Percentiles rank a stretch among this genome's conserved stretches.
Conservation (phyloP, 2,797 vertebrate species). For the Lindbergichthys nudifrons region DNA sequence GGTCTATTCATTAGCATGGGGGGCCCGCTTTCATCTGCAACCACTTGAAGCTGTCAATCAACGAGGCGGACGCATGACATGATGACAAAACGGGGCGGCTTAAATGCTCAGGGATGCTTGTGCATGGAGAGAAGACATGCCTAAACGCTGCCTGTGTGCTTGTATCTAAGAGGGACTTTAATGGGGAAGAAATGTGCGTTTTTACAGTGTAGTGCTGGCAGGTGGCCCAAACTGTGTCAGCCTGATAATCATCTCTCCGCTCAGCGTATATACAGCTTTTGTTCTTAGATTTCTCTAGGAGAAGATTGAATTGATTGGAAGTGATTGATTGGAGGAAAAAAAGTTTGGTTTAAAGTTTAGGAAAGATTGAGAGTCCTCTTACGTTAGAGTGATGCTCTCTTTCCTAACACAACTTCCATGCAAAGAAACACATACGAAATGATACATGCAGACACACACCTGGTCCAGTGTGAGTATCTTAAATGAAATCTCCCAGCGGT, state of each 20-base stretch:
- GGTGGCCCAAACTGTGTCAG: constrained; percentile 78
- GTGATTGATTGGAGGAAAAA: constrained; percentile 49
- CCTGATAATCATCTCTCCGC: constrained; percentile 78
- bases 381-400: neutral
- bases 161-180: constrained; percentile 57
- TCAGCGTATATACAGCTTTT: constrained; percentile 72
- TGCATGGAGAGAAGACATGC: constrained; percentile 65
- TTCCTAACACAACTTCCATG: neutral
- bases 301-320: constrained; percentile 66
- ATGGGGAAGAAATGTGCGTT: constrained; percentile 66
- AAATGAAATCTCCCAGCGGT: constrained; percentile 43
- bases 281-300: constrained; percentile 70
- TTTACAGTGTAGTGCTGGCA: constrained; percentile 78
- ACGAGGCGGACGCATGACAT: constrained; percentile 71
- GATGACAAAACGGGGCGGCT: constrained; percentile 76
- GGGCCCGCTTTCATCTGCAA: constrained; percentile 83
- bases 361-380: constrained; percentile 25
- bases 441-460: constrained; percentile 36
- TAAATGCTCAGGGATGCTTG: constrained; percentile 75
- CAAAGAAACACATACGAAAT: constrained; percentile 9
- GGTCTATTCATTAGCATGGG: constrained; percentile 83
- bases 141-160: constrained; percentile 67
- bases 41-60: constrained; percentile 83
- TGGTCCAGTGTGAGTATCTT: constrained; percentile 48
- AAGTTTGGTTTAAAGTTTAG: constrained; percentile 45